A percentile compares a stretch with the other conserved stretches of the same genome.
These are phyloP conservation scores for Sebastes schlegelii DNA, from an alignment of 2,113 vertebrate genomes.

Conservation along the genomic window DNA sequence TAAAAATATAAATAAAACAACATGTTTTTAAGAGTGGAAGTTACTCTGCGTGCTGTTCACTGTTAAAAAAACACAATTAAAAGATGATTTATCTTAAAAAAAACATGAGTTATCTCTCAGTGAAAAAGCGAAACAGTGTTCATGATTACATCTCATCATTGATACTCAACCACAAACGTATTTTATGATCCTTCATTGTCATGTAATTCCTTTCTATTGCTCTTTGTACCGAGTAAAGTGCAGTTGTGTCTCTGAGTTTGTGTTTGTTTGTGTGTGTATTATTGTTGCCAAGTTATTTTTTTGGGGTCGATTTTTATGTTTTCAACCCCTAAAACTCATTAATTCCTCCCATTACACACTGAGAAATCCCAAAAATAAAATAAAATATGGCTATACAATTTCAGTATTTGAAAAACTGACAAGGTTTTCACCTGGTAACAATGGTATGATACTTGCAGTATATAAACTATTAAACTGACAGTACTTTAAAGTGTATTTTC, in stretches of 20 bases:
- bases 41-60: no score
- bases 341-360: neutral
- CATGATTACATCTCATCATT: neutral
- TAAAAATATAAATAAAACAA: neutral
- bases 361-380: neutral
- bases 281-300: neutral
- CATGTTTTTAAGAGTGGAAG: neutral
- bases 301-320: no score
- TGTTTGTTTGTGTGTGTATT: neutral
- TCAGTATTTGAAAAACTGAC: neutral
- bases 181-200: neutral
- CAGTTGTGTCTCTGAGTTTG: neutral
- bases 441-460: no score
- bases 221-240: constrained; percentile 39
- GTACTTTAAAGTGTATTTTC: no score
- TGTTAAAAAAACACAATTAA: neutral
- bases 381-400: neutral
- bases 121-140: neutral
- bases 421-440: neutral
- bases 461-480: no score
- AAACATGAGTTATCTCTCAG: neutral
- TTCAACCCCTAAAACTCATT: neutral
- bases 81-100: neutral
- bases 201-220: no score
- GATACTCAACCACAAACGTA: neutral